These are phyloP conservation scores for Channa argus DNA, from an alignment of 2,113 vertebrate genomes.

Conservation along the genomic window DNA sequence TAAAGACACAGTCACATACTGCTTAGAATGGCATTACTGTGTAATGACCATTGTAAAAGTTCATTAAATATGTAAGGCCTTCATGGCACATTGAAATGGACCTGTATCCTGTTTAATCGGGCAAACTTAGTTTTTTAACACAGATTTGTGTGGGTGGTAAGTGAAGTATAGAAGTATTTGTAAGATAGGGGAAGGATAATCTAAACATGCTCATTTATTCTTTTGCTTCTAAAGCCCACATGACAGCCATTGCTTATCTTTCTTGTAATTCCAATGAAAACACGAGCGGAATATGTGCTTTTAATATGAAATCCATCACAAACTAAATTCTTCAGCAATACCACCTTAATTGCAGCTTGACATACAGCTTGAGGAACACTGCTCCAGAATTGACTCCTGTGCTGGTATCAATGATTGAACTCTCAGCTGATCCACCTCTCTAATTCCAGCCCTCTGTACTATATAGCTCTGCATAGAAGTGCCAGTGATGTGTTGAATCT, in stretches of 20 bases:
- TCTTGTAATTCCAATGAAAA: background rate
- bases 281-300: background rate
- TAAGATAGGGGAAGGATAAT: background rate
- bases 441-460: conserved; percentile 12
- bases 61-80: too few relatives aligned
- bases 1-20: too few relatives aligned
- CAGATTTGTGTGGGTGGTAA: background rate
- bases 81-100: too few relatives aligned
- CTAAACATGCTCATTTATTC: background rate
- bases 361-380: background rate
- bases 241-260: background rate
- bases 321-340: too few relatives aligned
- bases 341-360: background rate
- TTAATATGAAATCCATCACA: background rate
- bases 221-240: too few relatives aligned
- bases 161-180: background rate
- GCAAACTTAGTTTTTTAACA: too few relatives aligned
- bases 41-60: too few relatives aligned
- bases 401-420: background rate
- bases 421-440: conserved; percentile 14
- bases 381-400: conserved; percentile 7
- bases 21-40: too few relatives aligned
- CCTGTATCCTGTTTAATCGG: too few relatives aligned
- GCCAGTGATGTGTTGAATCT: conserved; percentile 35
- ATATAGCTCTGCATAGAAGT: background rate